Evolutionary conservation across 2,888 invertebrate species (phyloP).

Genomic region (Gibbula magus): DNA sequence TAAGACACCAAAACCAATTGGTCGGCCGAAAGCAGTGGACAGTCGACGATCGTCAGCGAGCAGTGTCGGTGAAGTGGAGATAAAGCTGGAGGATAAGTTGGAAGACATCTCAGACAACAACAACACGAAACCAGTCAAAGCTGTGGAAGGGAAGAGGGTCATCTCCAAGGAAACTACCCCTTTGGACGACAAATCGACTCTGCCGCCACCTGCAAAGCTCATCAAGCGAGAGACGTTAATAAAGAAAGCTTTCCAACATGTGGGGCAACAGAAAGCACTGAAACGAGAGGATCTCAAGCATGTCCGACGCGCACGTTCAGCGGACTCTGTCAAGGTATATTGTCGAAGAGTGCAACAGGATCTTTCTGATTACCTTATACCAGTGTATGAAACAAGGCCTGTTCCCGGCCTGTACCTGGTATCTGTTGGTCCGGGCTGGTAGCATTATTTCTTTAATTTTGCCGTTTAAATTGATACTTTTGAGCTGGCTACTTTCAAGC

Average conservation of each 20-base stretch:
- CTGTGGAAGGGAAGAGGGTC: slow-evolving; percentile 51
- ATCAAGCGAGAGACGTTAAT: slow-evolving; percentile 27
- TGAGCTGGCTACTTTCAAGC: too few relatives aligned
- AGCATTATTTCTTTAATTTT: too few relatives aligned
- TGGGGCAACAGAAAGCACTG: neutral
- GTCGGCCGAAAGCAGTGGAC: slow-evolving; percentile 30
- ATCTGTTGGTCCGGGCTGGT: too few relatives aligned
- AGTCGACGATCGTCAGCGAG: slow-evolving; percentile 38
- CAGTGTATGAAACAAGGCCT: too few relatives aligned
- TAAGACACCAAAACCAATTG: slow-evolving; percentile 29
- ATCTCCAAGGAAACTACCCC: slow-evolving; percentile 40
- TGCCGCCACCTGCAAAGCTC: neutral
- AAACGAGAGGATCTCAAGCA: neutral
- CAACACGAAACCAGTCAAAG: slow-evolving; percentile 28
- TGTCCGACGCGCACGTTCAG: neutral
- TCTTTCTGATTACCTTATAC: too few relatives aligned
- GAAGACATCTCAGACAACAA: slow-evolving; percentile 4
- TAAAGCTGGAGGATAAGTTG: slow-evolving; percentile 19
- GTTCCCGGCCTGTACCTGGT: too few relatives aligned
- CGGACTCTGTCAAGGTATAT: neutral
- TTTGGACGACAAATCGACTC: neutral
- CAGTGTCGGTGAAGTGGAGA: slow-evolving; percentile 40
- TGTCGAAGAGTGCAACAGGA: too few relatives aligned
- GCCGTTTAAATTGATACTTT: too few relatives aligned
- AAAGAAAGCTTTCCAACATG: slow-evolving; percentile 28